These are phyloP conservation scores for Linurgus olivaceus DNA, from an alignment of 2,797 vertebrate genomes.

Conservation along the genomic window DNA sequence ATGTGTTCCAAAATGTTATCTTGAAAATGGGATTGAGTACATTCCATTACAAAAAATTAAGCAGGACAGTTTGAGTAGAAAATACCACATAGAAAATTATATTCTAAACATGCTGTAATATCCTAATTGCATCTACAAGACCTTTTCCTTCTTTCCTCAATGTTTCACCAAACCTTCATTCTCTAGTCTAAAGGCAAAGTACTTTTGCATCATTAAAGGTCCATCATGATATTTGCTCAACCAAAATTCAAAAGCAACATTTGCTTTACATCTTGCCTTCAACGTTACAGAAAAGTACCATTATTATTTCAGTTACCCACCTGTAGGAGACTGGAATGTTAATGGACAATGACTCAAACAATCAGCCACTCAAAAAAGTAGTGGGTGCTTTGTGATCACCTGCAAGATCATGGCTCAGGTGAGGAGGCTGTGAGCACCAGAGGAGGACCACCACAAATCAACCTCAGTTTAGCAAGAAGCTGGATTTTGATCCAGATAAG, in stretches of 20 bases:
- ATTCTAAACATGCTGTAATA: background rate
- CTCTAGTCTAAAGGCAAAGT: background rate
- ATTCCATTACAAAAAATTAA: constrained; percentile 15
- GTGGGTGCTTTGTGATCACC: accelerated
- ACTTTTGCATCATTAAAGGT: background rate
- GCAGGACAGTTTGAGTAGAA: background rate
- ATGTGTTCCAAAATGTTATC: constrained; percentile 31
- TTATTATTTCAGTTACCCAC: background rate
- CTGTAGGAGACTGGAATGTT: too few species aligned
- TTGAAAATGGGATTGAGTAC: background rate
- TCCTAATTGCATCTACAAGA: background rate
- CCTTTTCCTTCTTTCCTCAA: background rate
- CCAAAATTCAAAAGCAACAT: background rate
- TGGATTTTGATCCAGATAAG: background rate
- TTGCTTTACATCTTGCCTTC: constrained; percentile 16
- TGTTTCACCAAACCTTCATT: background rate
- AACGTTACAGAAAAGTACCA: background rate
- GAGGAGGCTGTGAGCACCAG: background rate
- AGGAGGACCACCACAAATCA: background rate
- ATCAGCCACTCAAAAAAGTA: background rate
- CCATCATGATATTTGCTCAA: background rate
- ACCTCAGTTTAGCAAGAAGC: background rate
- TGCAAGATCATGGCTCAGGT: background rate
- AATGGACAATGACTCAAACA: background rate
- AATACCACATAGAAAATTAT: background rate